Base-by-base conservation (phyloP, 2,113 vertebrate species). In the Bostrychus sinensis region DNA sequence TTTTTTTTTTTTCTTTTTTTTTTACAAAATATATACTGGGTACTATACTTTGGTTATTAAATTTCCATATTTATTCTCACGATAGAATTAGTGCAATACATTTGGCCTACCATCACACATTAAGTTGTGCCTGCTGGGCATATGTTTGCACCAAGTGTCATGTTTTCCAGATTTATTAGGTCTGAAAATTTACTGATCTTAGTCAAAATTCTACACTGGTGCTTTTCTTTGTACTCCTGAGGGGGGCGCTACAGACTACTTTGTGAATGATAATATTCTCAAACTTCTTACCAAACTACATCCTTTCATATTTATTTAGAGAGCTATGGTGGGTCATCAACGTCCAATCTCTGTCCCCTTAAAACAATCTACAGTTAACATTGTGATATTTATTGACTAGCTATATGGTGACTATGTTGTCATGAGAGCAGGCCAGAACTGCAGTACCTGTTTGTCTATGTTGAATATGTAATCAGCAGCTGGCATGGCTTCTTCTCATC, bases 201-300 rank as follows among this genome's bases (percentile, higher is more conserved):
- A 20, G 16, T 28, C 17, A 36, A 20, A n/a, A 26, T 39, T 12
- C 45, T 55, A 11, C 7, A 7, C 11, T 6, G 16, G 32, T 67
- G 36, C 63, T 20, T 42, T 71, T 41, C 36, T n/a, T 39, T 30
- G 10, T 56, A 41, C 17, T 72, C 85, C 85, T 85, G 80, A 64
- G 7, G 85, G 82, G 78, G 89, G 86, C 78, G 36, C 85, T 88
- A 75, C 74, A 91, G 88, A 83, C 89, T 80, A 76, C 62, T 82
- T 26, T 76, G 51, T 79, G 61, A 83, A 25, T 1, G 7, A 20
- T n/a, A 63, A 26, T 50, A 38, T 28, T 42, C 64, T 30, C 25
- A 38, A 54, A 43, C 37, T 38, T 51, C 20, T 32, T 1, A 45
- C 13, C 14, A 53, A 61, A 22, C 14, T 17, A 28, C 16, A 7